Percentiles rank a stretch among this genome's conserved stretches.
These are phyloP conservation scores for Channallabes apus DNA, from an alignment of 2,797 vertebrate genomes.

Conservation along the genomic window DNA sequence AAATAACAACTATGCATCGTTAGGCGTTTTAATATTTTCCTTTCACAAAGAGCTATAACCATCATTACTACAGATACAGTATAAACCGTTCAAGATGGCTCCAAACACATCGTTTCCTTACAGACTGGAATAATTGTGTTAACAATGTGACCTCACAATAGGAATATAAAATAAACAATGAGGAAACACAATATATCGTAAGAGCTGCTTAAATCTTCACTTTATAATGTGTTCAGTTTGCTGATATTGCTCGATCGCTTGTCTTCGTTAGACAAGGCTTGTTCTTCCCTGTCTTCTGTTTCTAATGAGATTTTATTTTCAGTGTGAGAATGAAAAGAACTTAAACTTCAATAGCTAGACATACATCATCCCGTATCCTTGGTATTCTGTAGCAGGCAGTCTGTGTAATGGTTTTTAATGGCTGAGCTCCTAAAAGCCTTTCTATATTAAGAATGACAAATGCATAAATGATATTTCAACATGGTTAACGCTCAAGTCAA, in stretches of 20 bases:
- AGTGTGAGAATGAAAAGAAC: neutral
- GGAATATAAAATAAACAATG: neutral
- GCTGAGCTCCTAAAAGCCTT: slow-evolving; percentile 10
- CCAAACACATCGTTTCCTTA: neutral
- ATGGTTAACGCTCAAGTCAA: neutral
- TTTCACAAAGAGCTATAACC: slow-evolving; percentile 36
- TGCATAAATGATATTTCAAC: neutral
- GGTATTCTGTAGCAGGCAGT: neutral
- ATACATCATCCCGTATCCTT: neutral
- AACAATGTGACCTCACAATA: neutral
- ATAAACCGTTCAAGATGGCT: slow-evolving; percentile 9
- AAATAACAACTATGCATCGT: slow-evolving; percentile 58
- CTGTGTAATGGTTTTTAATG: slow-evolving; percentile 1
- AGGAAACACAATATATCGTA: neutral
- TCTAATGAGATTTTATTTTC: neutral
- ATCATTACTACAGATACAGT: slow-evolving; percentile 51
- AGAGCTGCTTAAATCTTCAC: neutral
- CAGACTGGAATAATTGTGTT: slow-evolving; percentile 4
- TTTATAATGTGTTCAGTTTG: neutral
- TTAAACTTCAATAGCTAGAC: neutral
- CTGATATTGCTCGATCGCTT: neutral
- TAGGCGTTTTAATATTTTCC: slow-evolving; percentile 57
- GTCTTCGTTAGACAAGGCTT: neutral
- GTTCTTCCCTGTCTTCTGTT: neutral
- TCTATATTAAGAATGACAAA: neutral